Conservation (phyloP, 2,113 vertebrate species). For the Ancistrus triradiatus region DNA sequence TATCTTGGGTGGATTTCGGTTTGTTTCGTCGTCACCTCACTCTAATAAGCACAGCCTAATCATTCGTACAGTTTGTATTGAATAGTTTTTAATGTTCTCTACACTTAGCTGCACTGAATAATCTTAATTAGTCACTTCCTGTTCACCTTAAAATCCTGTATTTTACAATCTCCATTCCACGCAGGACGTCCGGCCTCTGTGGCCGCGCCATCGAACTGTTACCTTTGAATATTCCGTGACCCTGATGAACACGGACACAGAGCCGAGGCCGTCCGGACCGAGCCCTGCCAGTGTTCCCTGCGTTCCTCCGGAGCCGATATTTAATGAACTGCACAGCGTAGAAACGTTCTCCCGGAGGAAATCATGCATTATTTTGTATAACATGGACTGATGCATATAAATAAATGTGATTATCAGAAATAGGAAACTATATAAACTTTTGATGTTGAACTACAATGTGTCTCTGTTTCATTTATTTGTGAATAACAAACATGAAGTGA, state of each 20-base stretch:
- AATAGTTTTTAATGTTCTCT: neutral
- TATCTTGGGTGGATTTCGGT: constrained; percentile 22
- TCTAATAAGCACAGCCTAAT: constrained; percentile 26
- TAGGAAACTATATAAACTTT: constrained; percentile 26
- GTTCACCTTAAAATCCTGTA: neutral
- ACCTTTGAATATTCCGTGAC: too few species aligned
- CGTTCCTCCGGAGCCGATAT: neutral
- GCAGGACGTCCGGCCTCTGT: too few species aligned
- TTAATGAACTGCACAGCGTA: neutral
- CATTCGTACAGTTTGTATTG: constrained; percentile 16
- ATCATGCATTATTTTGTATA: constrained; percentile 28
- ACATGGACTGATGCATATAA: constrained; percentile 26
- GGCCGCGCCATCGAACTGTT: too few species aligned
- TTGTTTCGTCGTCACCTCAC: constrained; percentile 17
- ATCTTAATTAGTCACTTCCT: neutral
- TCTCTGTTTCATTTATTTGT: constrained; percentile 29
- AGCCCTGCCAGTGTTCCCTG: neutral
- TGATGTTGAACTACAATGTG: constrained; percentile 26
- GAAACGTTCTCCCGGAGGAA: neutral
- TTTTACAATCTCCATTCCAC: too few species aligned
- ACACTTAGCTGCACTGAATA: neutral
- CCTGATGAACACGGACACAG: too few species aligned
- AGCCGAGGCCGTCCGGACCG: neutral
- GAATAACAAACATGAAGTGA: too few species aligned
- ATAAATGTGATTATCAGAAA: constrained; percentile 27